Base-by-base conservation (phyloP, 1,140 invertebrate species). In the Penaeus indicus region DNA sequence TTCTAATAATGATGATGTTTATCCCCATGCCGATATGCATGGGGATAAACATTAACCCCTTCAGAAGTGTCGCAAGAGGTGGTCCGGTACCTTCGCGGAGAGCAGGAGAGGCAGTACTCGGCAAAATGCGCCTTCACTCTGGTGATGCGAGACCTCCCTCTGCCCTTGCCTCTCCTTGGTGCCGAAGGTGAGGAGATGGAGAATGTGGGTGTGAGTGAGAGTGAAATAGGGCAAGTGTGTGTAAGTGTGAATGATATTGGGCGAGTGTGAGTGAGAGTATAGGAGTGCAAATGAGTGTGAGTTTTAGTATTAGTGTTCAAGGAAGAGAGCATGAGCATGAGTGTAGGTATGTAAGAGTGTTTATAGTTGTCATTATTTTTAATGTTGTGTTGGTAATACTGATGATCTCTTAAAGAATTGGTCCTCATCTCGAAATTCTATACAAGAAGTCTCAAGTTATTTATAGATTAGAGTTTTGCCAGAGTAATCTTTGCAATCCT, bases 111-210 rank as follows among this genome's bases (percentile, higher is more conserved):
- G 25, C 77, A 63, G 38, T 86, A 80, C 27, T 86, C 85, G 21
- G 85, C 85, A 32, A 86, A 86, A 22, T 86, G 85, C 69, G 77
- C 85, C 8, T 86, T 86, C 69, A 86, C 85, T 42, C 63, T 86
- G 61, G 77, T 86, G 19, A 86, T 86, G 85, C 77, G 63, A 80
- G 77, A 86, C 42, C 78, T 86, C 8, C 85, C 85, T 19, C 72
- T 75, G 25, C 72, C 54, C 11, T 13, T 54, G 54, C 10, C 5
- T 75, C n/a, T 75, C 1, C 27, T 32, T 32, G 72, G 42, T 75
- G 19, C 42, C 11, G 27, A 75, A 75, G 72, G 72, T 75, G 42
- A 75, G 18, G 25, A 32, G 0, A 16, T 16, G 16, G 42, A 38
- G 4, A 27, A 11, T 72, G 25, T 18, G 69, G 13, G 11, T 18